These are phyloP conservation scores for Sinella curviseta DNA, from an alignment of 1,140 invertebrate species.

Conservation along the genomic window DNA sequence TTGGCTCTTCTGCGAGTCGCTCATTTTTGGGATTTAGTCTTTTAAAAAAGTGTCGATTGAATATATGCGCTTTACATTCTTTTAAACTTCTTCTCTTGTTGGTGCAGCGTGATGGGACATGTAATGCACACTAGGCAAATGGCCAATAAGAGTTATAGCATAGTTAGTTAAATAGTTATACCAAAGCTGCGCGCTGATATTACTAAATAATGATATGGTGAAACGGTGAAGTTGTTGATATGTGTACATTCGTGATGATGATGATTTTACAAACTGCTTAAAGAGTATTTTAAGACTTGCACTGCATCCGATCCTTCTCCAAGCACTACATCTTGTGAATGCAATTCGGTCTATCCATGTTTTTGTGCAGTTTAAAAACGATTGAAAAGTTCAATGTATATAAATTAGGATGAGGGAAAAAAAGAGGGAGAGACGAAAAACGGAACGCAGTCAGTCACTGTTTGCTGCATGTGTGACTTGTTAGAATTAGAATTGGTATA, in stretches of 20 bases:
- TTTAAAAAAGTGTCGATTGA: too few species aligned
- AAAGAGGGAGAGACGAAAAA: not conserved
- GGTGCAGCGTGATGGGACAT: not conserved
- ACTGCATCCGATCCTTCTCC: not conserved
- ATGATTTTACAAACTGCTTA: not conserved
- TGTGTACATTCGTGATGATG: not conserved
- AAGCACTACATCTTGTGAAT: not conserved
- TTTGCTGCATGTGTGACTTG: not conserved
- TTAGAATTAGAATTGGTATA: not conserved
- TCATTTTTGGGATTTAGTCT: too few species aligned
- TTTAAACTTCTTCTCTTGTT: too few species aligned
- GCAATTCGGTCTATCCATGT: not conserved
- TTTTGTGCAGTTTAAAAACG: not conserved
- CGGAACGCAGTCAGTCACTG: not conserved
- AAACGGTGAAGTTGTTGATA: not conserved
- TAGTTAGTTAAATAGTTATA: constrained; percentile 38
- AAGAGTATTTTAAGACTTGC: not conserved
- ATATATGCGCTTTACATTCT: too few species aligned
- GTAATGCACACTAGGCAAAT: constrained; percentile 45
- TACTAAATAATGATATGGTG: not conserved
- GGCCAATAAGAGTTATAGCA: constrained; percentile 46
- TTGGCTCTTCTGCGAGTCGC: too few species aligned
- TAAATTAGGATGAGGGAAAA: not conserved
- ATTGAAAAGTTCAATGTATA: not conserved
- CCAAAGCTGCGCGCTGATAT: constrained; percentile 21